Evolutionary conservation across 2,888 invertebrate species (phyloP).

Genomic region (Invenusta paracnida): DNA sequence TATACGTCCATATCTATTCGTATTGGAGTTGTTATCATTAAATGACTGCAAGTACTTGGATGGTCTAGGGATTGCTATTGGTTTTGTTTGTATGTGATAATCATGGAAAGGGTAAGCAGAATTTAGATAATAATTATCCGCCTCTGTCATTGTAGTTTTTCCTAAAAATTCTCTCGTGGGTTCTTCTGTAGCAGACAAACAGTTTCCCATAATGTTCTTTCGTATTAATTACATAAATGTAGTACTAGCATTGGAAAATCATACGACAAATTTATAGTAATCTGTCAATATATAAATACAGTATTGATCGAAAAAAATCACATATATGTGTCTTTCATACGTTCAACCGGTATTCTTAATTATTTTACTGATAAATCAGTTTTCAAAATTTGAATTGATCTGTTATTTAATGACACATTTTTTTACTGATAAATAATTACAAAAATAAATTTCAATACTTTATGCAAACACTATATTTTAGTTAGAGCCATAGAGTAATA

Average conservation of each 20-base stretch:
- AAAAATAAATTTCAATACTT: no score
- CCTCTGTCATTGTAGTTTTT: neutral
- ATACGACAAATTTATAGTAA: no score
- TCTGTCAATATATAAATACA: no score
- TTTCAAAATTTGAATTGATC: no score
- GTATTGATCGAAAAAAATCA: no score
- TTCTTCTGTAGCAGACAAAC: neutral
- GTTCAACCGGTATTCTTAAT: no score
- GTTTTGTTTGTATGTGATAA: constrained; percentile 14
- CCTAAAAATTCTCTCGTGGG: neutral
- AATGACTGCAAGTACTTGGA: neutral
- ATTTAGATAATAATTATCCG: neutral
- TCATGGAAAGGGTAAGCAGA: neutral
- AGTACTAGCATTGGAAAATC: neutral
- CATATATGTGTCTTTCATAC: no score
- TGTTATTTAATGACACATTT: no score
- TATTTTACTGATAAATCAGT: no score
- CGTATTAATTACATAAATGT: neutral
- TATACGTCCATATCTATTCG: neutral
- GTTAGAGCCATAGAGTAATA: no score
- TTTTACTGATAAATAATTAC: no score
- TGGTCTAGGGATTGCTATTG: neutral
- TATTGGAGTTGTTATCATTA: neutral
- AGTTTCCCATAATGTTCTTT: neutral
- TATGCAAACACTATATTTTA: no score